phyloP scores from a whole-genome alignment of 2,888 invertebrate genomes.

The Plagodis pulveraria region DNA sequence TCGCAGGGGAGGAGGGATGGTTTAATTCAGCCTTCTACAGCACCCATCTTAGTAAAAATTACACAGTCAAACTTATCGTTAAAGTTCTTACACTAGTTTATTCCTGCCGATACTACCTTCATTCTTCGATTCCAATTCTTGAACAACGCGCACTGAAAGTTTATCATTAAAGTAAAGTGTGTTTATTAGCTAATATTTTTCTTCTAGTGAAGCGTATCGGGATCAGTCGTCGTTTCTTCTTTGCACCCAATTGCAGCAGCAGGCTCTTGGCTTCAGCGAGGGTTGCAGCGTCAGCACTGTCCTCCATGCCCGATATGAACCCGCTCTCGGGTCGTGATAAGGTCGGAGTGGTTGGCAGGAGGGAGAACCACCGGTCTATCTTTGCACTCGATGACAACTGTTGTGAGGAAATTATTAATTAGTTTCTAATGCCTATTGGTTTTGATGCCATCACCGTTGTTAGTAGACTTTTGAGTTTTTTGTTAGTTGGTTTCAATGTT shows the following conservation, averaged over 20 bases:
- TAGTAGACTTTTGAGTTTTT: neutral
- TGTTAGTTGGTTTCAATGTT: too few relatives aligned
- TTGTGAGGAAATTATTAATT: slow-evolving; percentile 8
- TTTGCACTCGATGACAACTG: slow-evolving; percentile 91
- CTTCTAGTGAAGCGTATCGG: slow-evolving; percentile 89
- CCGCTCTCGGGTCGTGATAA: slow-evolving; percentile 91
- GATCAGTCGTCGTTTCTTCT: slow-evolving; percentile 88
- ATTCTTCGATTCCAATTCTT: slow-evolving; percentile 25
- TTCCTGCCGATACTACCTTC: neutral
- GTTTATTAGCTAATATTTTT: slow-evolving; percentile 86
- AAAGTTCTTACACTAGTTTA: neutral
- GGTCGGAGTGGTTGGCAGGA: slow-evolving; percentile 85
- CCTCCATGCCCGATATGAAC: slow-evolving; percentile 88
- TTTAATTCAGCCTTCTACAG: too few relatives aligned
- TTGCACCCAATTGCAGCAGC: slow-evolving; percentile 88
- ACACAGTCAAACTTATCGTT: too few relatives aligned
- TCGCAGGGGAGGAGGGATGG: too few relatives aligned
- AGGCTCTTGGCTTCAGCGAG: slow-evolving; percentile 88
- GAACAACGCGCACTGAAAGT: slow-evolving; percentile 44
- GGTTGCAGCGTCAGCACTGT: slow-evolving; percentile 83
- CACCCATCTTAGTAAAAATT: too few relatives aligned
- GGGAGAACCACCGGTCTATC: slow-evolving; percentile 93
- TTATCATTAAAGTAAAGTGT: slow-evolving; percentile 57
- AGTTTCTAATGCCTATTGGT: neutral
- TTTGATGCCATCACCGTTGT: slow-evolving; percentile 4